These are phyloP conservation scores for Cichlasoma orientale DNA, from an alignment of 2,797 vertebrate genomes.

Conservation along the genomic window DNA sequence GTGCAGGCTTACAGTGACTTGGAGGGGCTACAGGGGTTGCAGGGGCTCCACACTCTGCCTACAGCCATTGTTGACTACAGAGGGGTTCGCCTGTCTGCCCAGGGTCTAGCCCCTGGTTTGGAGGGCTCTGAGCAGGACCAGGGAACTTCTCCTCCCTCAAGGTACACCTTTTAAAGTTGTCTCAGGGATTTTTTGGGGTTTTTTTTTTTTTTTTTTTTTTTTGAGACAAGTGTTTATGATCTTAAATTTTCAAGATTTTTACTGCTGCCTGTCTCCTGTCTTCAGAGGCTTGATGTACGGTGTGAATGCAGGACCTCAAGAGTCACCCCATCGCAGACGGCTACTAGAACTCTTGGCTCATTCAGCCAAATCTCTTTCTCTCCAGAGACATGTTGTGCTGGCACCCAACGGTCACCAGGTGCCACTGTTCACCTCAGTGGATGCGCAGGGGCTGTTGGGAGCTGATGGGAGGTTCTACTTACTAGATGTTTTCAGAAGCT, in stretches of 20 bases:
- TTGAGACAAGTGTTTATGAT: neutral
- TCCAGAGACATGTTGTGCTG: slow-evolving; percentile 77
- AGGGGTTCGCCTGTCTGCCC: slow-evolving; percentile 84
- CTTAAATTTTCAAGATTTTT: neutral
- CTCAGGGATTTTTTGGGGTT: neutral
- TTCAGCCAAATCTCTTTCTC: slow-evolving; percentile 73
- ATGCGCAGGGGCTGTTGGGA: slow-evolving; percentile 84
- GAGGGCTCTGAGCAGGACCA: slow-evolving; percentile 75
- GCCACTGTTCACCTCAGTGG: slow-evolving; percentile 83
- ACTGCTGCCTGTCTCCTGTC: neutral
- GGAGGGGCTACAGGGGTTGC: slow-evolving; percentile 74
- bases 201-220: neutral
- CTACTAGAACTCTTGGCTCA: slow-evolving; percentile 78
- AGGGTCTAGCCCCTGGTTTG: slow-evolving; percentile 85
- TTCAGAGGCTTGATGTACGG: slow-evolving; percentile 81
- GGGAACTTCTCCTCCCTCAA: slow-evolving; percentile 47
- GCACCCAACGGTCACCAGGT: slow-evolving; percentile 64
- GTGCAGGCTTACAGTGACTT: slow-evolving; percentile 82
- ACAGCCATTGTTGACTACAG: slow-evolving; percentile 85
- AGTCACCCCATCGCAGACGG: slow-evolving; percentile 75
- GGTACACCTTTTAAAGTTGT: slow-evolving; percentile 34
- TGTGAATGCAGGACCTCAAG: slow-evolving; percentile 70
- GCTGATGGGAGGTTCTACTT: slow-evolving; percentile 84
- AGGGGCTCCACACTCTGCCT: slow-evolving; percentile 83
- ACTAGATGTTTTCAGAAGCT: slow-evolving; percentile 83